Conservation (phyloP, 2,888 invertebrate species). For the Heliconius aoede region DNA sequence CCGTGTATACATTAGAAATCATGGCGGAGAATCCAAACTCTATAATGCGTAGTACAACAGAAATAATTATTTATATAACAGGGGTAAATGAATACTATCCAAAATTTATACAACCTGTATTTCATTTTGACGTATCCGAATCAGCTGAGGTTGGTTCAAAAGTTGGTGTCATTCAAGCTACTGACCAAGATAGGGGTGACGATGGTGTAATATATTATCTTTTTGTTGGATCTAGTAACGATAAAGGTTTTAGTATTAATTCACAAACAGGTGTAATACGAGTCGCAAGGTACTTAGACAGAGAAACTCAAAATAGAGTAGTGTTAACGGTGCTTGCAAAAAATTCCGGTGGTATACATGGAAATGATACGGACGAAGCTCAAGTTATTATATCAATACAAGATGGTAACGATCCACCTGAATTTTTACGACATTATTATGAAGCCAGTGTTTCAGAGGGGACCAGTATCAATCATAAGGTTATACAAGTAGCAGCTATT, state of each 20-base stretch:
- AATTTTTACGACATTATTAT: slow-evolving; percentile 91
- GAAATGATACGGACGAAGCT: slow-evolving; percentile 97
- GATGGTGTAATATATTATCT: slow-evolving; percentile 95
- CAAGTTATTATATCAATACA: slow-evolving; percentile 96
- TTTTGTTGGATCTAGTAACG: slow-evolving; percentile 96
- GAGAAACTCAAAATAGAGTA: slow-evolving; percentile 94
- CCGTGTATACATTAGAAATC: slow-evolving; percentile 88
- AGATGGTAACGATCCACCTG: slow-evolving; percentile 98
- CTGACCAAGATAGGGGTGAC: slow-evolving; percentile 93
- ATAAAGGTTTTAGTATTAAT: slow-evolving; percentile 94
- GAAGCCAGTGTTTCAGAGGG: slow-evolving; percentile 92
- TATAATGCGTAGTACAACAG: slow-evolving; percentile 89
- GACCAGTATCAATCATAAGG: slow-evolving; percentile 87
- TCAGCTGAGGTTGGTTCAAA: slow-evolving; percentile 93
- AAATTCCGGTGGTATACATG: slow-evolving; percentile 95
- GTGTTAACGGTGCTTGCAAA: slow-evolving; percentile 96
- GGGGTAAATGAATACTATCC: slow-evolving; percentile 96
- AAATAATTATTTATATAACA: slow-evolving; percentile 89
- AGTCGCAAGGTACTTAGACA: slow-evolving; percentile 91
- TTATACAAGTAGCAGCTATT: slow-evolving; percentile 91
- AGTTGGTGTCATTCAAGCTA: slow-evolving; percentile 93
- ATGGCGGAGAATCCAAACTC: slow-evolving; percentile 95
- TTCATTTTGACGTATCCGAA: slow-evolving; percentile 96
- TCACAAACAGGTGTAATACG: slow-evolving; percentile 92
- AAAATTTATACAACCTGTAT: slow-evolving; percentile 93